Evolutionary conservation across 2,888 invertebrate genomes (phyloP).

Genomic region (Balanococcus diminutus): DNA sequence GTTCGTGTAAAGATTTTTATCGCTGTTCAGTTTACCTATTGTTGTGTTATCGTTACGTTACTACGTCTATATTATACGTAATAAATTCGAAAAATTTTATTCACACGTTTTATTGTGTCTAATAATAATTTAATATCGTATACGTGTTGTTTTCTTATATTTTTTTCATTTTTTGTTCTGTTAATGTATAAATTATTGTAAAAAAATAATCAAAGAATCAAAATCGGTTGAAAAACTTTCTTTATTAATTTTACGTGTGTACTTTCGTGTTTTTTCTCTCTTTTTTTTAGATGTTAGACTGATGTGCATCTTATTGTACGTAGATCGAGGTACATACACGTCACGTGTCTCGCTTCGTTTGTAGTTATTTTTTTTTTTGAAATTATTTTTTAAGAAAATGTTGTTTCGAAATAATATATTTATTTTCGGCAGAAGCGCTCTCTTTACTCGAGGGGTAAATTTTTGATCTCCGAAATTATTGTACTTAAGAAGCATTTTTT

Average conservation of each 20-base stretch:
- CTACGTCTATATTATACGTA: not conserved
- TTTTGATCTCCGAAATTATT: conserved; percentile 18
- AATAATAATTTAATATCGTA: not conserved
- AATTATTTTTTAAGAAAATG: not conserved
- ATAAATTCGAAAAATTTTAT: not conserved
- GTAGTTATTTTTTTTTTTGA: not conserved
- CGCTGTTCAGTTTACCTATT: conserved; percentile 7
- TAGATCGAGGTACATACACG: not conserved
- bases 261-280: not conserved
- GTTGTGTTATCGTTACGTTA: not conserved
- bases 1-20: conserved; percentile 22
- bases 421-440: not conserved
- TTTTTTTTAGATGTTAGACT: conserved; percentile 9
- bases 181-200: conserved; percentile 11
- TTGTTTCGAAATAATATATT: not conserved
- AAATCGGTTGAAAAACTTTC: conserved; percentile 15
- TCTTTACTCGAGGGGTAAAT: not conserved
- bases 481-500: not conserved
- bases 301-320: not conserved
- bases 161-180: not conserved
- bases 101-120: not conserved
- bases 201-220: conserved; percentile 11
- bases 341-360: not conserved
- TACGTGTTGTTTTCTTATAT: not conserved
- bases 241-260: not conserved